Evolutionary conservation across 2,888 invertebrate species (phyloP), one percentile per base, ranked within the genome.

Genomic region (Nycteola revayana): DNA sequence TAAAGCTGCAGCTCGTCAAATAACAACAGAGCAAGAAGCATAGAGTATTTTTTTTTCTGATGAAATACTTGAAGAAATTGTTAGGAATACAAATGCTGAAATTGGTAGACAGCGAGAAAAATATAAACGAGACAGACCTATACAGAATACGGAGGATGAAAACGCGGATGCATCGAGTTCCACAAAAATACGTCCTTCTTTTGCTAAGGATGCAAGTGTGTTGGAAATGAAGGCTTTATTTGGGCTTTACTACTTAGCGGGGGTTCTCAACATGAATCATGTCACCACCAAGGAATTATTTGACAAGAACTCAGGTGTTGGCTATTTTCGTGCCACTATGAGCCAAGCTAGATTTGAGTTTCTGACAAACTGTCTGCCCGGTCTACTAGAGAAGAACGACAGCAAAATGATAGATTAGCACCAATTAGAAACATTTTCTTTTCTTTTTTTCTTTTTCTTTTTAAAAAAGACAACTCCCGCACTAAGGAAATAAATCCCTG

Each of bases 261-360:
- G 44, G 21, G 33, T 44, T 28, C 25, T 44, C 25, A 44, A 44
- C 29, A 44, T 41, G 44, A 44, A 44, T 30, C 29, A 36, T 31
- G 39, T 44, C 17, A 41, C 36, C 24, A 37, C 36, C 10, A 41
- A 44, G 28, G 36, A 44, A 23, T 31, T 44, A 11, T 44, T 44
- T 30, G 44, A 44, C 28, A 40, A 36, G 27, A 35, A 44, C 39
- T 28, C 40, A 25, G 36, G 44, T 25, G 41, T 43, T 28, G 43
- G 35, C 9, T 35, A 32, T 40, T 44, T 43, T 29, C 38, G 36
- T 32, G 44, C 36, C 25, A 44, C 41, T 6, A 44, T 44, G 44
- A 35, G 18, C 23, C 32, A 32, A 32, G 33, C 31, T 28, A 38
- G 39, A 32, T 43, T 43, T 35, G 35, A 39, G 24, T 39, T 43